These are phyloP conservation scores for Epizoanthus scotinus DNA, from an alignment of 92 coral and sea anemone species.

Conservation along the genomic window DNA sequence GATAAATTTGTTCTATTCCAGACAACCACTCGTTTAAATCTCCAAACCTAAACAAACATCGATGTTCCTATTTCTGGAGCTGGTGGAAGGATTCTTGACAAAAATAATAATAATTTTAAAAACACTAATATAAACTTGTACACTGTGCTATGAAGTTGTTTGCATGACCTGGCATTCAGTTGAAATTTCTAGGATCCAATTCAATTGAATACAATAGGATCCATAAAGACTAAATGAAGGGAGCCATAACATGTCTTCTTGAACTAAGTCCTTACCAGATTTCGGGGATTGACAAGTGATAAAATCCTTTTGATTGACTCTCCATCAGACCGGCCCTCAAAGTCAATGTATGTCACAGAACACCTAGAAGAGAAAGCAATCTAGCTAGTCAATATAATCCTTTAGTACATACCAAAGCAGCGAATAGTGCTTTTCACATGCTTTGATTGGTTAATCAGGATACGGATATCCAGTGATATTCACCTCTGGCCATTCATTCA, in stretches of 20 bases:
- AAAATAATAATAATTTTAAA: too few species aligned
- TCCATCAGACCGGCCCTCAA: conserved; percentile 98
- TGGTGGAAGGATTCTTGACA: background rate
- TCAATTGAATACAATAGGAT: too few species aligned
- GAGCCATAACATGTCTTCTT: background rate
- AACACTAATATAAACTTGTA: background rate
- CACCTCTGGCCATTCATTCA: too few species aligned
- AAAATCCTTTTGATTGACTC: conserved; percentile 97
- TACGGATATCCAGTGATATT: too few species aligned
- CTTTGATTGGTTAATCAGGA: too few species aligned
- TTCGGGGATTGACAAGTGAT: conserved; percentile 96
- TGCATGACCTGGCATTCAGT: background rate
- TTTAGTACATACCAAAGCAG: too few species aligned
- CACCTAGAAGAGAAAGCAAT: conserved; percentile 54
- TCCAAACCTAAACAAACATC: background rate
- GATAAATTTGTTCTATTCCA: too few species aligned
- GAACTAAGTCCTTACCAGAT: conserved; percentile 69
- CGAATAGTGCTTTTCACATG: too few species aligned
- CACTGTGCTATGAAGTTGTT: too few species aligned
- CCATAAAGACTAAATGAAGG: background rate
- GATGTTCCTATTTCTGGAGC: background rate
- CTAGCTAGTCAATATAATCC: too few species aligned
- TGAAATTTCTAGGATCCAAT: background rate
- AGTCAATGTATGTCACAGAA: conserved; percentile 83
- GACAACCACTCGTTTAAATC: background rate